A percentile compares a stretch with the other conserved stretches of the same genome.
These are phyloP conservation scores for Tenrec ecaudatus DNA, from an alignment of 2,113 vertebrate genomes.

Conservation along the genomic window DNA sequence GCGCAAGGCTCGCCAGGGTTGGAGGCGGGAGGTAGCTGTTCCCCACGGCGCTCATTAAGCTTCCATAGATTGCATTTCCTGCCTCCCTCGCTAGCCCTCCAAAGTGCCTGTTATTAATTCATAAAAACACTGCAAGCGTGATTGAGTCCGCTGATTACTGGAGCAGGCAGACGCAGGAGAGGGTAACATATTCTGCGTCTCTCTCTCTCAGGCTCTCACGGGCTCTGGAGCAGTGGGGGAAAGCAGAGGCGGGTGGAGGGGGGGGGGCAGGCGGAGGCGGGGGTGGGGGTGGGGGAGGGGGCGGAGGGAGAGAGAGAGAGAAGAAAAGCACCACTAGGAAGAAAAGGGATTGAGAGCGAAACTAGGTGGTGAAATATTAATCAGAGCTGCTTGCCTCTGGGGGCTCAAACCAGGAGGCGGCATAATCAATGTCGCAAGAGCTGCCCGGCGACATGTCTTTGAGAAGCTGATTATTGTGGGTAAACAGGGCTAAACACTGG, in stretches of 20 bases:
- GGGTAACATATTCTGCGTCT: constrained; percentile 88
- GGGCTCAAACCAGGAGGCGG: constrained; percentile 75
- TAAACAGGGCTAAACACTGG: constrained; percentile 86
- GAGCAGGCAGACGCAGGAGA: constrained; percentile 90
- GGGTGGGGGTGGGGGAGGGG: too few species aligned
- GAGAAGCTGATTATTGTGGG: constrained; percentile 86
- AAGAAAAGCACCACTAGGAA: constrained; percentile 65
- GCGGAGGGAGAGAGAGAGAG: too few species aligned
- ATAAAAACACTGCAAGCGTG: constrained; percentile 92
- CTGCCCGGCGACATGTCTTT: constrained; percentile 80
- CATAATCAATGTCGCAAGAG: constrained; percentile 77
- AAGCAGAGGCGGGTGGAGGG: background rate
- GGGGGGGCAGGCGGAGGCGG: too few species aligned
- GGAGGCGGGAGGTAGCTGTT: constrained; percentile 88
- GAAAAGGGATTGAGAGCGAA: background rate
- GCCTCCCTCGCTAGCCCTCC: constrained; percentile 89
- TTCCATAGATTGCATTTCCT: constrained; percentile 91
- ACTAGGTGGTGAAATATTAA: constrained; percentile 91
- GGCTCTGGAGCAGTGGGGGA: constrained; percentile 39
- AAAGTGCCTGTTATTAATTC: constrained; percentile 94
- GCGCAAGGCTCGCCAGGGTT: constrained; percentile 82
- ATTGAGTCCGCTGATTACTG: constrained; percentile 91
- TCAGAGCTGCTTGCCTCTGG: constrained; percentile 84
- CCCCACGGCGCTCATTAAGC: constrained; percentile 95
- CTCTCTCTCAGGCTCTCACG: constrained; percentile 84